phyloP scores from a whole-genome alignment of 2,797 vertebrate species.

The Crypturellus tataupa region DNA sequence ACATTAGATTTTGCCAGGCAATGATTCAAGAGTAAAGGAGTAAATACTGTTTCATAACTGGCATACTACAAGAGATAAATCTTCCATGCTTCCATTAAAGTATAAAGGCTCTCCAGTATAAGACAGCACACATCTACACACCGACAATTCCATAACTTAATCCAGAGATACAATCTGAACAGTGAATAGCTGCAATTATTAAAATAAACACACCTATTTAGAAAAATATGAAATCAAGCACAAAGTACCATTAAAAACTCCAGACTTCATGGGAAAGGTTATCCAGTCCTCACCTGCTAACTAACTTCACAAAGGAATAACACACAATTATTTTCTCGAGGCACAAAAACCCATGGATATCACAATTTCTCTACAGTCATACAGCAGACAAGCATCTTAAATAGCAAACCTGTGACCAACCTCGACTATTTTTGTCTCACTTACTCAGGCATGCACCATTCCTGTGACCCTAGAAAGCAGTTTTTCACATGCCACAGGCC shows the following conservation, averaged over 20 bases:
- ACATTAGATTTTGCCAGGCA: not conserved
- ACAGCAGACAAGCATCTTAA: not conserved
- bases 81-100: not conserved
- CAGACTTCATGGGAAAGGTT: not conserved
- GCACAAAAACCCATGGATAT: not conserved
- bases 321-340: not conserved
- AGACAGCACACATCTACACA: not conserved
- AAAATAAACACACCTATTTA: not conserved
- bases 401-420: not conserved
- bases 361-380: not conserved
- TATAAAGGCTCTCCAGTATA: not conserved
- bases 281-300: not conserved
- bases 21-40: not conserved
- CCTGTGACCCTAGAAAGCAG: not conserved
- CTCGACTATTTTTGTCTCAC: slow-evolving; percentile 1
- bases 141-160: not conserved
- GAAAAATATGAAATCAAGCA: not conserved
- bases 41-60: not conserved
- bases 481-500: not conserved
- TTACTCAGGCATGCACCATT: not conserved
- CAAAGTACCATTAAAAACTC: not conserved
- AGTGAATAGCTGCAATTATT: not conserved
- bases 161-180: not conserved
- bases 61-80: not conserved
- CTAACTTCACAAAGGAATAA: not conserved